phyloP scores from a whole-genome alignment of 2,797 vertebrate species.

The Thamnophis elegans region DNA sequence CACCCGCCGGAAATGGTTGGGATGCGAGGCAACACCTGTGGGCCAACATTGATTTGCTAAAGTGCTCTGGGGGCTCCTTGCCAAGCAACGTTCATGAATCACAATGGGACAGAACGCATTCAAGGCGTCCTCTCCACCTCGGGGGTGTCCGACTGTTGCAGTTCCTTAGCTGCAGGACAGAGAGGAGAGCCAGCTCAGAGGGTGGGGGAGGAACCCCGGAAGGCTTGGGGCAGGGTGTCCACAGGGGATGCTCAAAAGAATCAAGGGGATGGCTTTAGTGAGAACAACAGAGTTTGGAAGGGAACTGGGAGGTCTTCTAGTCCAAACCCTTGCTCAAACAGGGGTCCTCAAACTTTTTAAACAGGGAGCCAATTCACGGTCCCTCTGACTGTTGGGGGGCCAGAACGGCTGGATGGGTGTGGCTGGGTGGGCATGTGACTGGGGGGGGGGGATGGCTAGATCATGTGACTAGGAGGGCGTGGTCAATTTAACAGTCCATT shows the following conservation, averaged over 20 bases:
- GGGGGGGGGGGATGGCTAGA: no score
- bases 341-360: no score
- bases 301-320: no score
- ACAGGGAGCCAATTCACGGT: no score
- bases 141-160: not conserved
- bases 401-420: no score
- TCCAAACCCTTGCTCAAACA: no score
- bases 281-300: no score
- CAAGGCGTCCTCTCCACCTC: not conserved
- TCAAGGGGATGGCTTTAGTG: not conserved
- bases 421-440: no score
- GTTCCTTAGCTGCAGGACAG: not conserved
- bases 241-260: not conserved
- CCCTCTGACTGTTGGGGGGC: no score
- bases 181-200: no score
- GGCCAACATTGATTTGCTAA: conserved; percentile 19
- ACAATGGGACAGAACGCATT: not conserved
- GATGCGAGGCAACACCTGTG: not conserved
- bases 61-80: not conserved
- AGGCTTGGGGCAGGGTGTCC: not conserved
- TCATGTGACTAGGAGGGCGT: no score
- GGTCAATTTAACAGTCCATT: no score
- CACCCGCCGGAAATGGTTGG: not conserved
- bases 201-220: not conserved
- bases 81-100: not conserved